Percentiles rank a stretch among this genome's conserved stretches.
Evolutionary conservation across 2,113 vertebrate species (phyloP).

Genomic region (Monopterus albus): DNA sequence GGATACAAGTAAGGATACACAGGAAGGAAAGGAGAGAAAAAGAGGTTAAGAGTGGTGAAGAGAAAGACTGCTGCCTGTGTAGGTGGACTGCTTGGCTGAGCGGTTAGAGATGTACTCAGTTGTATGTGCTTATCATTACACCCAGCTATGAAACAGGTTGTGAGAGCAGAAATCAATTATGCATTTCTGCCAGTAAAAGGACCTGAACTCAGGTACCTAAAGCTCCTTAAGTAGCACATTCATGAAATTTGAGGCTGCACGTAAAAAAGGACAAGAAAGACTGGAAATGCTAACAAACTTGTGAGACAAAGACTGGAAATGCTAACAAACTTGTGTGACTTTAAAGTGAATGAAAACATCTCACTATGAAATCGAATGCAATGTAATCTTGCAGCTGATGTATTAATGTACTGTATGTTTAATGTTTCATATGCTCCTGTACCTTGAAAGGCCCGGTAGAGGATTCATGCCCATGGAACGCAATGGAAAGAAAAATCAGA

Average conservation of each 20-base stretch:
- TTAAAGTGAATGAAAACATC: no score
- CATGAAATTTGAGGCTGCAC: no score
- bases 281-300: no score
- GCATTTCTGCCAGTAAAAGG: background rate
- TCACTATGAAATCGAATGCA: background rate
- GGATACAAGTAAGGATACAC: constrained; percentile 21
- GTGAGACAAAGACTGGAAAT: background rate
- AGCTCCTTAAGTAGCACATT: background rate
- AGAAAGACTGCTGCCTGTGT: constrained; percentile 7
- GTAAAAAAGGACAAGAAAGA: no score
- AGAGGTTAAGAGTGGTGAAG: background rate
- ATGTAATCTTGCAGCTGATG: background rate
- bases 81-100: constrained; percentile 16
- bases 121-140: constrained; percentile 20
- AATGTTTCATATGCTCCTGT: background rate
- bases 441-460: background rate
- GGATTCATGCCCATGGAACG: background rate
- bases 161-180: background rate
- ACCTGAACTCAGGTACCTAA: background rate
- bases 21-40: constrained; percentile 9
- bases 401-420: background rate
- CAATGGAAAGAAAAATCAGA: background rate
- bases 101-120: constrained; percentile 14
- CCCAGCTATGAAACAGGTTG: constrained; percentile 19
- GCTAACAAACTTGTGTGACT: background rate